A percentile compares a stretch with the other conserved stretches of the same genome.
Evolutionary conservation across 2,797 vertebrate species (phyloP).

Genomic region (Bradypus variegatus): DNA sequence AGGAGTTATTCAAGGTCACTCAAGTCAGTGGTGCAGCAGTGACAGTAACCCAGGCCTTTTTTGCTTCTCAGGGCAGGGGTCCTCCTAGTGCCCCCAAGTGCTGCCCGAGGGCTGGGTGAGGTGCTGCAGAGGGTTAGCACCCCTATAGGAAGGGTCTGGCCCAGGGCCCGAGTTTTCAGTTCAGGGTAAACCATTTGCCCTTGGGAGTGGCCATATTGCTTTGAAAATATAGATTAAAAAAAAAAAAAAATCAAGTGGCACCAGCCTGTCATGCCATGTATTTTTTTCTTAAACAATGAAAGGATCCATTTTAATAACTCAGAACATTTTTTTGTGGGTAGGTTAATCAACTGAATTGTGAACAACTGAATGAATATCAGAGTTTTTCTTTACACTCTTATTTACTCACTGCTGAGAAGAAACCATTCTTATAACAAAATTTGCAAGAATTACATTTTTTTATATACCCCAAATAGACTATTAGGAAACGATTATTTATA

Average conservation of each 20-base stretch:
- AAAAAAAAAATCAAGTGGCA: too few relatives aligned
- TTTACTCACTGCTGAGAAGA: background rate
- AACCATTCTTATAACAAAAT: background rate
- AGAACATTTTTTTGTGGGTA: background rate
- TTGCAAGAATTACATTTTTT: background rate
- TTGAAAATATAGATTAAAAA: background rate
- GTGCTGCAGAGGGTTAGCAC: too few relatives aligned
- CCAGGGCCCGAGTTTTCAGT: too few relatives aligned
- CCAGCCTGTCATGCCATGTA: too few relatives aligned
- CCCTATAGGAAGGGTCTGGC: too few relatives aligned
- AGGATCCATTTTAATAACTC: background rate
- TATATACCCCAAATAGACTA: background rate
- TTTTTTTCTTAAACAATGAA: too few relatives aligned
- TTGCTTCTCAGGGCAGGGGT: too few relatives aligned
- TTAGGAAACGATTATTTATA: background rate
- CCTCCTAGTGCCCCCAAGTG: too few relatives aligned
- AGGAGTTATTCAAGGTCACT: too few relatives aligned
- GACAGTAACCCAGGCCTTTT: too few relatives aligned
- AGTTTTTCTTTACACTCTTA: background rate
- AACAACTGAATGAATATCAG: background rate
- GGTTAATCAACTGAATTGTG: background rate
- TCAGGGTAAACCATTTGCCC: background rate
- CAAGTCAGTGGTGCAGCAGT: too few relatives aligned
- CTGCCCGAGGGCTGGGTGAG: too few relatives aligned
- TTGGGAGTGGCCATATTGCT: background rate